Conservation (phyloP, 2,888 invertebrate species). For the Troides aeacus region DNA sequence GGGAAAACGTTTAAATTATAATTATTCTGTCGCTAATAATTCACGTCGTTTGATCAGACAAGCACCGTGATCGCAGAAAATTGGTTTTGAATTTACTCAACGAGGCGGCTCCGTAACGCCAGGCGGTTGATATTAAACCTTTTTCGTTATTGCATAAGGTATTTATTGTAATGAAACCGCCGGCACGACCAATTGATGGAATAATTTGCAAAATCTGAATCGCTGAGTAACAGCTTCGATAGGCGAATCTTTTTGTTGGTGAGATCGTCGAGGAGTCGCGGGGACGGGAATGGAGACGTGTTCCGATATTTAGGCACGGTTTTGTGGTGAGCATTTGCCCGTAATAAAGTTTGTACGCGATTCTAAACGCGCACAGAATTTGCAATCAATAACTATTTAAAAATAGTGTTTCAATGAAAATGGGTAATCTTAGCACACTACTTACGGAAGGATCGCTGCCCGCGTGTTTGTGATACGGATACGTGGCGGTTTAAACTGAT, state of each 20-base stretch:
- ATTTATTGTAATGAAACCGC: neutral
- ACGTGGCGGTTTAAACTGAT: too few species aligned
- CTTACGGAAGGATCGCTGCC: too few species aligned
- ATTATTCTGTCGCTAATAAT: constrained; percentile 11
- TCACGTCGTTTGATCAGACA: constrained; percentile 1
- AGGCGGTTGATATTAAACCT: neutral
- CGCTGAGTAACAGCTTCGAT: constrained; percentile 6
- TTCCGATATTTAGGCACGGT: constrained; percentile 11
- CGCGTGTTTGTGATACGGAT: too few species aligned
- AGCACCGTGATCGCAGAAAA: constrained; percentile 1
- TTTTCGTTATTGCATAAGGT: neutral
- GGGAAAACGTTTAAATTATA: neutral
- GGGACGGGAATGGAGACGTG: too few species aligned
- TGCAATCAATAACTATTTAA: too few species aligned
- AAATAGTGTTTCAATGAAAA: too few species aligned
- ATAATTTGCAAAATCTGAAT: constrained; percentile 18
- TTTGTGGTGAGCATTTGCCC: neutral
- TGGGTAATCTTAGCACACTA: too few species aligned
- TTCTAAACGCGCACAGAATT: too few species aligned
- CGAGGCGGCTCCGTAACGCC: neutral
- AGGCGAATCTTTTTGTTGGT: constrained; percentile 14
- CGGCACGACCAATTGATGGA: neutral
- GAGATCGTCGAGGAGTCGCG: neutral
- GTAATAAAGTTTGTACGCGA: too few species aligned
- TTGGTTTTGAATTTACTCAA: constrained; percentile 10